These are phyloP conservation scores for Drosophila santomea DNA, from an alignment of 1,140 invertebrate genomes.

Conservation along the genomic window DNA sequence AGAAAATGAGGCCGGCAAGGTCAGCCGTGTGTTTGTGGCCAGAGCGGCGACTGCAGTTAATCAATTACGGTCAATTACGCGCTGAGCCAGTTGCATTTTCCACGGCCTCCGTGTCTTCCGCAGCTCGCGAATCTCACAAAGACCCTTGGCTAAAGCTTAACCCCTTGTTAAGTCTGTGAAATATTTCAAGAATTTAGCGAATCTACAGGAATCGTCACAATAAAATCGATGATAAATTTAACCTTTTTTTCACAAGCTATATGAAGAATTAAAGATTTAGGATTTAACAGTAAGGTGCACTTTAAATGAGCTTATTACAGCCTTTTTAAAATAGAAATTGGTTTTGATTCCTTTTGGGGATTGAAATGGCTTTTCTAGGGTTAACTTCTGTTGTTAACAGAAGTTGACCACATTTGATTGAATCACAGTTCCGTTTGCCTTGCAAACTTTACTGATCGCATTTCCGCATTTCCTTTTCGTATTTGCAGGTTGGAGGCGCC, in stretches of 20 bases:
- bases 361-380: not conserved
- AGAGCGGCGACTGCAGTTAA: slow-evolving; percentile 58
- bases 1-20: slow-evolving; percentile 23
- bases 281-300: no score
- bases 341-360: no score
- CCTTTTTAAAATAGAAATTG: no score
- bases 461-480: slow-evolving; percentile 10
- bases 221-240: no score
- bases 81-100: slow-evolving; percentile 47
- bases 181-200: not conserved
- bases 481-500: slow-evolving; percentile 89
- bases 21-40: slow-evolving; percentile 22
- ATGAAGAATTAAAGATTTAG: no score
- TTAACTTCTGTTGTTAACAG: slow-evolving; percentile 22
- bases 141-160: slow-evolving; percentile 4
- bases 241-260: no score
- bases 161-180: not conserved
- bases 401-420: slow-evolving; percentile 62
- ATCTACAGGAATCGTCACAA: not conserved
- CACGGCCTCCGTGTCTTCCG: slow-evolving; percentile 18
- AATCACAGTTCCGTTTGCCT: slow-evolving; percentile 18
- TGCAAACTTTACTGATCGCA: slow-evolving; percentile 12
- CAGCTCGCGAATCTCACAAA: slow-evolving; percentile 18
- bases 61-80: slow-evolving; percentile 78
- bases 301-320: no score